Base-by-base conservation (phyloP, 1,140 invertebrate genomes). In the Achroia grisella region DNA sequence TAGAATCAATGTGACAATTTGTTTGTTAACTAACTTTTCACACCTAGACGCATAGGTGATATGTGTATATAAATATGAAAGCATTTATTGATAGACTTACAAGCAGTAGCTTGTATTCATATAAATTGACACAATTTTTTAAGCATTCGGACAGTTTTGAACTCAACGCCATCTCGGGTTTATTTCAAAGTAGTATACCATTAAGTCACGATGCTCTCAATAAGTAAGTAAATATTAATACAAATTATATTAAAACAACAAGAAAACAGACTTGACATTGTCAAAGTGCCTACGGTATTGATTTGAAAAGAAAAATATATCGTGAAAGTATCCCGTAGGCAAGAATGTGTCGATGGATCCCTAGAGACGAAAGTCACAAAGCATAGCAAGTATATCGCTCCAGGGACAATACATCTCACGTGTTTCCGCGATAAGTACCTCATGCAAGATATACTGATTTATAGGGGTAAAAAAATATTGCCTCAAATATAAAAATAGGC, bases 371-470 rank as follows among this genome's bases (percentile, higher is more conserved):
- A 50, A 67, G 60, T 67, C 63, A 59, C 53, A 35, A 47, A 48
- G 48, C 44, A 36, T 51, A 54, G 28, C 40, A 44, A 44, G 56
- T 61, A 60, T 59, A 59, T 58, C 47, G 58, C 64, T 55, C 61
- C 6, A 12, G 60, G 64, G 64, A 68, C 64, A 56, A 64, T 61
- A 68, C 55, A 68, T 68, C 55, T 61, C 47, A 47, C 51, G 58
- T 57, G 58, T 59, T 60, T 48, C 37, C 44, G 39, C 51, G 64
- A 68, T 68, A 68, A 68, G 64, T 68, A 68, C 49, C 57, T 55
- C 58, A 50, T 55, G 53, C 52, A 52, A 52, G 62, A 62, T 61
- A 62, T 47, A 59, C 57, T 68, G 64, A 68, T 68, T 61, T 64
- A 64, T 64, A 62, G 44, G 56, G 57, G 45, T 45, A 49, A 53